Evolutionary conservation across 1,140 invertebrate genomes (phyloP), one percentile per base, ranked within the genome.

Genomic region (Penaeus indicus): DNA sequence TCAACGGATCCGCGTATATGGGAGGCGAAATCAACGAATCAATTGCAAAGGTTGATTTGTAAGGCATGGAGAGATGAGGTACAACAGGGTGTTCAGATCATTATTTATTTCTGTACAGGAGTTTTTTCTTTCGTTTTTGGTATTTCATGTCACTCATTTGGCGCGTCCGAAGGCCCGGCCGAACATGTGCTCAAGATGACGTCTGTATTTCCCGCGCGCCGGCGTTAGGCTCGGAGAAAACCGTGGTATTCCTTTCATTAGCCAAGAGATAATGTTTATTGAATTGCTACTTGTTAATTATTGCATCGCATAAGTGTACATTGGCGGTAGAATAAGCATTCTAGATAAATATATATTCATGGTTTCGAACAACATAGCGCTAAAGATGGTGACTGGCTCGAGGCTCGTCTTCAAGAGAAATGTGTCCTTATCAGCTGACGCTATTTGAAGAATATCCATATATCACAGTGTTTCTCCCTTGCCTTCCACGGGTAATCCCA

Each of bases 371-470:
- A 61, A 80, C 27, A 64, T 32, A 22, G 25, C 25, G 25, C 61
- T 80, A 63, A 64, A 86, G 85, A 86, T 79, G 75, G 85, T 42
- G 75, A 79, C 60, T 79, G 77, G 75, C 77, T 79, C 60, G 60
- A 61, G 85, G 85, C 85, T 62, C 77, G 38, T 79, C 77, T 79
- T 67, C 85, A 62, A 62, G 75, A 62, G 38, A 62, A 38, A 72
- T 38, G 4, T 25, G 11, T 42, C 79, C 61, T 25, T 61, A 16
- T 75, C 42, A n/a, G 42, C 42, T 75, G 18, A 19, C 72, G n/a
- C 18, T 27, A 75, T 75, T 75, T 75, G 25, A 22, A 18, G 8
- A 75, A 75, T 32, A 25, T 75, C 42, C 19, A 10, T 32, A 19
- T 32, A 27, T 54, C 16, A 54, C 54, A 11, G 42, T 27, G 3